phyloP scores from a whole-genome alignment of 2,888 invertebrate genomes.

The Drosophila anomalipes region DNA sequence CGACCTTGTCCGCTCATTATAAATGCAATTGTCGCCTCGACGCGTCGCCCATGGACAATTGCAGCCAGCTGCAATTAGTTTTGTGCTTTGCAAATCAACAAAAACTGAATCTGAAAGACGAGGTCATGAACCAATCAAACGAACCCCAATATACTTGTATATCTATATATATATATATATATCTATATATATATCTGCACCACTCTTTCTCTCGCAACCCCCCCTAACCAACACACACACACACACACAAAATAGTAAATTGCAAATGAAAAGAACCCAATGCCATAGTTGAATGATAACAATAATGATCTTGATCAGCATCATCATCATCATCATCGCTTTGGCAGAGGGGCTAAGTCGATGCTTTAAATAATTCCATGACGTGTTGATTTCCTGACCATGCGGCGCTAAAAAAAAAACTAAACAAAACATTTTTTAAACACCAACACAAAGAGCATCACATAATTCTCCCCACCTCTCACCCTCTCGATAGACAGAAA shows the following conservation, averaged over 20 bases:
- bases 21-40: constrained; percentile 57
- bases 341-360: neutral
- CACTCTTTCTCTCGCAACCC: constrained; percentile 1
- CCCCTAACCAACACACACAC: neutral
- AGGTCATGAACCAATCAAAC: constrained; percentile 55
- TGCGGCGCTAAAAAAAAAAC: constrained; percentile 51
- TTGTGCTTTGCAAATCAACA: constrained; percentile 18
- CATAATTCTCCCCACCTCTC: constrained; percentile 8
- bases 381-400: constrained; percentile 40
- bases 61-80: constrained; percentile 60
- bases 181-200: neutral
- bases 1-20: constrained; percentile 58
- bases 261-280: constrained; percentile 30
- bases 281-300: constrained; percentile 48
- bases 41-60: constrained; percentile 31
- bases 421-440: constrained; percentile 46
- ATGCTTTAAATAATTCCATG: constrained; percentile 45
- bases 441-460: constrained; percentile 26
- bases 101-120: constrained; percentile 39
- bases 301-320: constrained; percentile 44
- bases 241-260: neutral
- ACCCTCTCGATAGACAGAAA: neutral
- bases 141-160: neutral
- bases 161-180: too few relatives aligned
- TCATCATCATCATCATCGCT: neutral